Conservation (phyloP, 2,888 invertebrate genomes). For the Caenorhabditis becei region DNA sequence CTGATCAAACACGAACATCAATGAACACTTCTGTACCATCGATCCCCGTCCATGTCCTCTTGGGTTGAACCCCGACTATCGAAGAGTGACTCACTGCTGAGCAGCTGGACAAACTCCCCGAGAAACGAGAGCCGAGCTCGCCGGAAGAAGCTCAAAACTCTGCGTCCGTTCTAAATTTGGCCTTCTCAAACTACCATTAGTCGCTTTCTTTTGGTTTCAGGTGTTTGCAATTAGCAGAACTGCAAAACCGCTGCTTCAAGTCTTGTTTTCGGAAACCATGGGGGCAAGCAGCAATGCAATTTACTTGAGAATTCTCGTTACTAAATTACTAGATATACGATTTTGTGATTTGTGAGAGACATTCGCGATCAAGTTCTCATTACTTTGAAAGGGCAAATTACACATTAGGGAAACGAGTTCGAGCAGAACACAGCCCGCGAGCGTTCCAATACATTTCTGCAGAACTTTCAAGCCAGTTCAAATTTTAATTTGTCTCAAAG, state of each 20-base stretch:
- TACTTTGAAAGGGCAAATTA: neutral
- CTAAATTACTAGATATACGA: neutral
- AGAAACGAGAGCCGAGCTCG: neutral
- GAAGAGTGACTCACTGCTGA: neutral
- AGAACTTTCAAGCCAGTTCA: too few relatives aligned
- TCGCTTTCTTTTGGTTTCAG: neutral
- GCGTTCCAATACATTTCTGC: too few relatives aligned
- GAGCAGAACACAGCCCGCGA: too few relatives aligned
- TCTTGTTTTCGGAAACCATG: too few relatives aligned
- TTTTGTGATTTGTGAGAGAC: neutral
- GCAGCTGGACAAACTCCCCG: conserved; percentile 4
- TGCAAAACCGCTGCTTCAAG: neutral
- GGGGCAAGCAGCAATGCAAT: too few relatives aligned
- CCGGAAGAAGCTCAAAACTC: neutral
- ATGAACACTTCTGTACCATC: conserved; percentile 12
- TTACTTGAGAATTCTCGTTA: neutral
- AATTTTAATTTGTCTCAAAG: too few relatives aligned
- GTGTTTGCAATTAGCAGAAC: neutral
- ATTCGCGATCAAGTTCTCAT: neutral
- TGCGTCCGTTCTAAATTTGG: neutral
- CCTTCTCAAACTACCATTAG: neutral
- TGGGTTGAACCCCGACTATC: neutral
- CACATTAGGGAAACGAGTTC: too few relatives aligned
- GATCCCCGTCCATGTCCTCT: neutral
- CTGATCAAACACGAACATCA: conserved; percentile 19